Evolutionary conservation across 1,140 invertebrate genomes (phyloP).

Genomic region (Anoplolepis gracilipes): DNA sequence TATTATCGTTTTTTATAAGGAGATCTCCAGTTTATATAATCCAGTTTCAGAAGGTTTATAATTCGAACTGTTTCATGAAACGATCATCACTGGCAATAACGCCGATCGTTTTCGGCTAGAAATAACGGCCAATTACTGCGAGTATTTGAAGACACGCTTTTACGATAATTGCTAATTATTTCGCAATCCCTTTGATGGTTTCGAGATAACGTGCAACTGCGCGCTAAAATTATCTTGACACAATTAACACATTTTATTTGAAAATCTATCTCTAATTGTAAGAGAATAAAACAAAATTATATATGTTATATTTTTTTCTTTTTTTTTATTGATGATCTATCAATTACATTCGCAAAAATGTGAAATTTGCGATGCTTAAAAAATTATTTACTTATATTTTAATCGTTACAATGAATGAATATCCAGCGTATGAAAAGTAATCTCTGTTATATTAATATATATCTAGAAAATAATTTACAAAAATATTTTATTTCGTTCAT

Average conservation of each 20-base stretch:
- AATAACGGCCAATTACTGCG: neutral
- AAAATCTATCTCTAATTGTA: neutral
- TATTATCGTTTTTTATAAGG: neutral
- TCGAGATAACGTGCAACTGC: neutral
- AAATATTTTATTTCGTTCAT: neutral
- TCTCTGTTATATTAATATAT: too few species aligned
- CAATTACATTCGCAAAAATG: neutral
- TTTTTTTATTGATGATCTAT: neutral
- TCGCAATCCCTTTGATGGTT: neutral
- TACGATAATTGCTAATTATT: slow-evolving; percentile 6
- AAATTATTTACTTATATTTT: neutral
- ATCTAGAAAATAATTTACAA: neutral
- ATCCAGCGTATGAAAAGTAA: neutral
- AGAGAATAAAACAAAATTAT: neutral
- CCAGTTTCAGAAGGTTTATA: neutral
- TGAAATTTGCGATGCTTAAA: neutral
- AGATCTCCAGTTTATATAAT: neutral
- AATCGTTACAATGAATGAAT: neutral
- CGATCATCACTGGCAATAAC: neutral
- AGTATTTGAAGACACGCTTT: neutral
- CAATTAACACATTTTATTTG: neutral
- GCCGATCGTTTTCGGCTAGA: neutral
- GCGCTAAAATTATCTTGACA: neutral
- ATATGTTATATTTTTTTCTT: neutral
- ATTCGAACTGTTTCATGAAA: neutral